phyloP scores from a whole-genome alignment of 2,888 invertebrate species.

The Athetis lepigone region DNA sequence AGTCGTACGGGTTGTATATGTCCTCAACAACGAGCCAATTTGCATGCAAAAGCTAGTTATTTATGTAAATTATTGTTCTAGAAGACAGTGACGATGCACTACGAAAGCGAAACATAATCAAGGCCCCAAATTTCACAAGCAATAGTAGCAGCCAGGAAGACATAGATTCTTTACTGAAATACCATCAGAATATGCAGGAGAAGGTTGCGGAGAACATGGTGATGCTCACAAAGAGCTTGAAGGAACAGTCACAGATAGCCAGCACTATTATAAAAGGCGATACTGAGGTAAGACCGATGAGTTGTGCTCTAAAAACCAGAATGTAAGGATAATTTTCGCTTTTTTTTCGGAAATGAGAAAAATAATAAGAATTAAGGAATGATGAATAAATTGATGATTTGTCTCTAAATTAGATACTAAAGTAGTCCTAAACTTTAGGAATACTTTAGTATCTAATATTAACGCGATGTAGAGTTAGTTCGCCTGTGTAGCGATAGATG shows the following conservation, averaged over 20 bases:
- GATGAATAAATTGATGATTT: no score
- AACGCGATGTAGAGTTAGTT: neutral
- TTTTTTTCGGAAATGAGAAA: no score
- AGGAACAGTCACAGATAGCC: slow-evolving; percentile 97
- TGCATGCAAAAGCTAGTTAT: neutral
- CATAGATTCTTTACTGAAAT: slow-evolving; percentile 95
- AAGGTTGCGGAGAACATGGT: slow-evolving; percentile 98
- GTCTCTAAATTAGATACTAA: no score
- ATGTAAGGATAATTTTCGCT: neutral
- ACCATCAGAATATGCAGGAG: slow-evolving; percentile 97
- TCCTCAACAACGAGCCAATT: neutral
- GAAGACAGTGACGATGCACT: slow-evolving; percentile 82
- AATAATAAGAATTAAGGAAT: no score
- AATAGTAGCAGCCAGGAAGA: slow-evolving; percentile 91
- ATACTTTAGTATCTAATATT: neutral
- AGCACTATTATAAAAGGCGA: slow-evolving; percentile 97
- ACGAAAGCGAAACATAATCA: slow-evolving; percentile 89
- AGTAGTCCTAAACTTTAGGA: no score
- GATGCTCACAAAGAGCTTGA: slow-evolving; percentile 95
- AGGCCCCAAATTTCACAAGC: slow-evolving; percentile 86
- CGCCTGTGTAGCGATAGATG: neutral
- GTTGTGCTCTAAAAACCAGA: neutral
- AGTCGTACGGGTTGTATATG: no score
- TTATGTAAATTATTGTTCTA: slow-evolving; percentile 8
- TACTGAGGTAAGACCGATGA: slow-evolving; percentile 91